A percentile compares a stretch with the other conserved stretches of the same genome.
These are phyloP conservation scores for Octonoba sinensis DNA, from an alignment of 2,888 invertebrate species.

Conservation along the genomic window DNA sequence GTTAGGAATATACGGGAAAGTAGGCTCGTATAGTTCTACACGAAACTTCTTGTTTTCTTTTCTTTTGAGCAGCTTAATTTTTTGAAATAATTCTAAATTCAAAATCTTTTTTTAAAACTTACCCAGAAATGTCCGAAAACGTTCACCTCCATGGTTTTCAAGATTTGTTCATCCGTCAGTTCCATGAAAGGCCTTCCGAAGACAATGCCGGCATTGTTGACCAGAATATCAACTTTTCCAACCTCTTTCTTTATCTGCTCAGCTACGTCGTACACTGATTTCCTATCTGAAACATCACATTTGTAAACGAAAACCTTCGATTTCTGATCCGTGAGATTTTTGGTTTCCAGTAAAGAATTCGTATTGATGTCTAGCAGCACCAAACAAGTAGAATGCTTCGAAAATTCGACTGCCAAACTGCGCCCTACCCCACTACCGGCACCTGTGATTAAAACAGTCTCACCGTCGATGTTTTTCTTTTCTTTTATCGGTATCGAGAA, in stretches of 20 bases:
- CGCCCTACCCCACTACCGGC: constrained; percentile 52
- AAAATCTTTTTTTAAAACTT: too few species aligned
- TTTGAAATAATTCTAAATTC: too few species aligned
- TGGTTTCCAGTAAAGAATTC: constrained; percentile 19
- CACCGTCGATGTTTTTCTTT: constrained; percentile 31
- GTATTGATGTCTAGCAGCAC: constrained; percentile 36
- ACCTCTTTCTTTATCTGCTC: constrained; percentile 82
- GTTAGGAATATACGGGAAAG: too few species aligned
- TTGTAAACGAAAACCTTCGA: constrained; percentile 74
- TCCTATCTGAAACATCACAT: constrained; percentile 84
- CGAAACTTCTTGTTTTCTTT: too few species aligned
- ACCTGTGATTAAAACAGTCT: constrained; percentile 36
- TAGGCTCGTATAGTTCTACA: too few species aligned
- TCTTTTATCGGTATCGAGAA: not conserved
- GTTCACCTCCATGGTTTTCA: constrained; percentile 90
- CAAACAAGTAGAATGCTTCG: constrained; percentile 13
- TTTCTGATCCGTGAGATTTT: not conserved
- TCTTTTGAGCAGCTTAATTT: too few species aligned
- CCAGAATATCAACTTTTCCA: constrained; percentile 84
- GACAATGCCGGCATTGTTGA: constrained; percentile 94
- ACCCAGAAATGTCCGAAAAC: constrained; percentile 94
- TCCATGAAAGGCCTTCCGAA: constrained; percentile 85
- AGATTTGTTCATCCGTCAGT: constrained; percentile 86
- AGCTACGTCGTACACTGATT: constrained; percentile 84
- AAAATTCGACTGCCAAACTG: constrained; percentile 37